Percentiles rank a stretch among this genome's conserved stretches.
These are phyloP conservation scores for Labrus mixtus DNA, from an alignment of 2,113 vertebrate species.

Conservation along the genomic window DNA sequence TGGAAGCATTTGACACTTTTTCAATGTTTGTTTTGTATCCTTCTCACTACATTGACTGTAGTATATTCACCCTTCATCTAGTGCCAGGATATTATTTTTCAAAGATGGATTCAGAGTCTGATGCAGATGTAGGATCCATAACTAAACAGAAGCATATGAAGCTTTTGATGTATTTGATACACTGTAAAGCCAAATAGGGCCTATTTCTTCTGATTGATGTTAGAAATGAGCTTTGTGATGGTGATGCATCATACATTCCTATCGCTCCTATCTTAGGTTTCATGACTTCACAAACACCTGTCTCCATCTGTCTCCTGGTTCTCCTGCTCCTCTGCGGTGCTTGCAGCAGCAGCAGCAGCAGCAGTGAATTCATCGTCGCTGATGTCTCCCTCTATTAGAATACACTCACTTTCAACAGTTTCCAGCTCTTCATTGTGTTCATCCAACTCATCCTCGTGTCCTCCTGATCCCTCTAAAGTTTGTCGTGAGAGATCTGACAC, in stretches of 20 bases:
- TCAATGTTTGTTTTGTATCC: background rate
- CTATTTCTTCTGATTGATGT: background rate
- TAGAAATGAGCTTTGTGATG: constrained; percentile 6
- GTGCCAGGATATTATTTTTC: background rate
- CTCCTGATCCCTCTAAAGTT: constrained; percentile 8
- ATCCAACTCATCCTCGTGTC: constrained; percentile 18
- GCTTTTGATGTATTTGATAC: background rate
- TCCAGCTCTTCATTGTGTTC: background rate
- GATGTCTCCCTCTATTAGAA: constrained; percentile 13
- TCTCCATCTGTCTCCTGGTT: constrained; percentile 6
- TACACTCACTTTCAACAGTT: background rate
- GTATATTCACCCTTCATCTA: background rate
- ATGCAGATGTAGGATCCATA: background rate
- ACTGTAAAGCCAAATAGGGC: background rate
- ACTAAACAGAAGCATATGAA: background rate
- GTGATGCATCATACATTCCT: background rate
- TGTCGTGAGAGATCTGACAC: background rate
- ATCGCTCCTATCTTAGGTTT: background rate
- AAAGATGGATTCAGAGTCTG: no score
- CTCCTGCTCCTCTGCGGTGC: constrained; percentile 16
- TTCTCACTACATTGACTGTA: background rate
- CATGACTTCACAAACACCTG: constrained; percentile 23
- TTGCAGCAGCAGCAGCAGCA: background rate
- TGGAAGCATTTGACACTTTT: background rate
- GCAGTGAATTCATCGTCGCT: background rate